Evolutionary conservation across 2,888 invertebrate genomes (phyloP), one percentile per base, ranked within the genome.

Genomic region (Pharmacophagus antenor): DNA sequence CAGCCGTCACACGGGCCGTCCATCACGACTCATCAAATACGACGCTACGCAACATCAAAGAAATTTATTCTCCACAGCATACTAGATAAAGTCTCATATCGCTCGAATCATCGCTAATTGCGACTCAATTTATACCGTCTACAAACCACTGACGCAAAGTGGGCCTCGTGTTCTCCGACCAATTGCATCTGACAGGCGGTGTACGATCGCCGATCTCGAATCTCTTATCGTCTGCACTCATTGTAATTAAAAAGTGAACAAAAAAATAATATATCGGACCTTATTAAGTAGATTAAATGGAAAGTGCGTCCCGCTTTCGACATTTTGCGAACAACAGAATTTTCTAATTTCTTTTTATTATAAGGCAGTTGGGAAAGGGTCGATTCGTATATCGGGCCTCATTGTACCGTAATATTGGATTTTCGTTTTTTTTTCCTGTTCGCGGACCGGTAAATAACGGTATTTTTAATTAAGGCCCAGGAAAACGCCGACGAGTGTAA

Each of bases 221-320:
- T 48, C 53, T 52, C 20, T 48, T 53, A 58, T 46, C 42, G 46
- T 21, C 10, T 21, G 25, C 31, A 54, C 53, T 56, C 50, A 50
- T 37, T 55, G 44, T 55, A 55, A 60, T 55, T 50, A 55, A 55
- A 55, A 44, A 55, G 22, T 49, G 4, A 17, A 42, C 44, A 23
- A 42, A 21, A 42, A 44, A 55, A 47, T n/a, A 47, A 15, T 52
- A 55, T 20, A 20, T 48, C 52, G 15, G 27, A 56, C 52, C 47
- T 61, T 50, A 61, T 61, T 56, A 48, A 42, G 25, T 56, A 52
- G 56, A 61, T 61, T 56, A 56, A 56, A 56, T 42, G 20, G 56
- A 61, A 56, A 60, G 60, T 51, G n/a, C 22, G 47, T 37, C 41
- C 31, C 22, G 18, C 47, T 31, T 37, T n/a, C 31, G 51, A 52